A percentile compares a stretch with the other conserved stretches of the same genome.
These are phyloP conservation scores for Mus caroli DNA, from an alignment of 2,797 vertebrate genomes.

Conservation along the genomic window DNA sequence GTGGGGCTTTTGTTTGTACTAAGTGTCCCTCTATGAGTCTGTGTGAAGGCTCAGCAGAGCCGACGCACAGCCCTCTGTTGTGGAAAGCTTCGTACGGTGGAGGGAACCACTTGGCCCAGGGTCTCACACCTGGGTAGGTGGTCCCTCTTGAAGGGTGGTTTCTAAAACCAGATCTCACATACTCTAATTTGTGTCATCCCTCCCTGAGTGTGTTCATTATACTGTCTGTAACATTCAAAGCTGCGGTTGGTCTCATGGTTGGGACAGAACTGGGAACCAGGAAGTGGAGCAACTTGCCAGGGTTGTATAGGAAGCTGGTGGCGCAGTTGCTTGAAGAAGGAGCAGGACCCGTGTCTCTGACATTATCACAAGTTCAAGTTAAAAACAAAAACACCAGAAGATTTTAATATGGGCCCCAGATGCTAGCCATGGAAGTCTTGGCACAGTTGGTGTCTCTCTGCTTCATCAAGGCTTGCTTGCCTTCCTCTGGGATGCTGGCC, in stretches of 20 bases:
- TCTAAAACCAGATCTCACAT: neutral
- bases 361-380: neutral
- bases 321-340: neutral
- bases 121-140: neutral
- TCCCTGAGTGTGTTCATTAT: no score
- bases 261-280: neutral
- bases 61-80: neutral
- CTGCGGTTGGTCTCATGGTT: neutral
- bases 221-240: neutral
- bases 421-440: neutral
- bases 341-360: neutral
- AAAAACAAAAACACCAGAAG: neutral
- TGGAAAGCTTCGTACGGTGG: neutral
- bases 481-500: neutral
- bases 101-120: neutral
- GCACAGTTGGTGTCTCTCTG: neutral
- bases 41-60: neutral
- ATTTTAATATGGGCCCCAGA: neutral
- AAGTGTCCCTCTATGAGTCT: neutral
- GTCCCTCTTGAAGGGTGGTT: neutral
- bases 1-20: neutral
- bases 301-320: neutral
- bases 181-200: neutral
- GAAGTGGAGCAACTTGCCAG: neutral
- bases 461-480: neutral